Evolutionary conservation across 1,140 invertebrate genomes (phyloP), one percentile per base, ranked within the genome.

Genomic region (Maniola jurtina): DNA sequence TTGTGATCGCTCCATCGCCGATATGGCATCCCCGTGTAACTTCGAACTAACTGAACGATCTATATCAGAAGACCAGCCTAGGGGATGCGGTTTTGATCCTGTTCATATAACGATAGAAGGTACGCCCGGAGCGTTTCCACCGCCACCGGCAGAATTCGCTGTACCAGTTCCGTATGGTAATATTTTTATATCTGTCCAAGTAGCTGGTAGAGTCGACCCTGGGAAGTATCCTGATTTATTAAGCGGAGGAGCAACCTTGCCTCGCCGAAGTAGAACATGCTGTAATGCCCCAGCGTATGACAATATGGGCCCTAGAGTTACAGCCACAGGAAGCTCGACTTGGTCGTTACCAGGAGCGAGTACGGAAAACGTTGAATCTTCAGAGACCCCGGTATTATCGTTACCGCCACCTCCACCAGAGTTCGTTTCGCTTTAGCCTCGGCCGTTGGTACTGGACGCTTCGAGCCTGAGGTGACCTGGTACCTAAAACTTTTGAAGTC

Each of bases 301-400:
- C 84, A 97, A 97, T 80, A 96, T 98, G 94, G 97, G 97, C 0
- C 95, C 96, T 34, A 92, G 96, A 73, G 95, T 97, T 10, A 97
- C 96, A 6, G 96, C 96, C 2, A 96, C 95, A 70, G 96, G 96
- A 36, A 94, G 93, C 76, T 97, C 96, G 10, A 96, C 94, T 1
- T 93, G 96, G 69, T 96, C 96, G 13, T 84, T 97, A 66, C 95
- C 95, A 36, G 95, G 95, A 75, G 92, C 92, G 0, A 87, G 75
- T 66, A 70, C 77, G 6, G 88, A 89, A 16, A 83, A 81, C 15
- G 61, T 77, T 5, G 85, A 87, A 57, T 56, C 67, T 16, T 83
- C 81, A 47, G 86, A 88, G 36, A 88, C 88, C 25, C 85, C 88
- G 35, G 86, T 89, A 2, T 65, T 89, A 6, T 85, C 82, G 34